A percentile compares a stretch with the other conserved stretches of the same genome.
Conservation (phyloP, 2,888 invertebrate genomes). For the Callinectes sapidus region DNA sequence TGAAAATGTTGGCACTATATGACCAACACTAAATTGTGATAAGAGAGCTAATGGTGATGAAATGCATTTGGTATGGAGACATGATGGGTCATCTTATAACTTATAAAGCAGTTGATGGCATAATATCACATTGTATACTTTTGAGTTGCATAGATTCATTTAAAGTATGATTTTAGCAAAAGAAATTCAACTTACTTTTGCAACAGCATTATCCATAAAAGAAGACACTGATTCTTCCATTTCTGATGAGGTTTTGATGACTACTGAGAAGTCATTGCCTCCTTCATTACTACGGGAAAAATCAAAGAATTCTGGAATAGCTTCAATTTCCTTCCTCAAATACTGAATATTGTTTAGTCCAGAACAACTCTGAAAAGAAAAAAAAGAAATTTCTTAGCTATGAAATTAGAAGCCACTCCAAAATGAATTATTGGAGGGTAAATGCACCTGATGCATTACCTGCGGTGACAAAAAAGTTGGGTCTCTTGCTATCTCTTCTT, state of each 20-base stretch:
- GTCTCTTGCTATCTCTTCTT: neutral
- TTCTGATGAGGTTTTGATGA: slow-evolving; percentile 38
- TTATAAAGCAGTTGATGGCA: too few relatives aligned
- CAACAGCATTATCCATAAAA: slow-evolving; percentile 46
- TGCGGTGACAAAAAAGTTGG: neutral
- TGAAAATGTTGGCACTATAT: too few relatives aligned
- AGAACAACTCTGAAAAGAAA: slow-evolving; percentile 52
- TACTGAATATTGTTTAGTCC: slow-evolving; percentile 62
- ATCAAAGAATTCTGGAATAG: slow-evolving; percentile 38
- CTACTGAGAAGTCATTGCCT: slow-evolving; percentile 7
- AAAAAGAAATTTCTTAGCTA: neutral
- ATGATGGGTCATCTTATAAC: too few relatives aligned
- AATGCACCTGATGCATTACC: neutral
- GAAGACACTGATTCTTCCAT: slow-evolving; percentile 43
- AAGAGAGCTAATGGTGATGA: too few relatives aligned
- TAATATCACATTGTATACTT: too few relatives aligned
- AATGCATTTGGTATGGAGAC: too few relatives aligned
- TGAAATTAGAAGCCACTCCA: neutral
- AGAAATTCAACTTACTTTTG: slow-evolving; percentile 39
- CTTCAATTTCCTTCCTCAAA: slow-evolving; percentile 38
- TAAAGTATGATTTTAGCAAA: neutral
- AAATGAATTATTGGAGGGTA: neutral
- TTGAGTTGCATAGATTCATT: neutral
- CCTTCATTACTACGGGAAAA: neutral
- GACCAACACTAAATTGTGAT: too few relatives aligned